phyloP scores from a whole-genome alignment of 2,888 invertebrate species.

The Perithous albicinctus region DNA sequence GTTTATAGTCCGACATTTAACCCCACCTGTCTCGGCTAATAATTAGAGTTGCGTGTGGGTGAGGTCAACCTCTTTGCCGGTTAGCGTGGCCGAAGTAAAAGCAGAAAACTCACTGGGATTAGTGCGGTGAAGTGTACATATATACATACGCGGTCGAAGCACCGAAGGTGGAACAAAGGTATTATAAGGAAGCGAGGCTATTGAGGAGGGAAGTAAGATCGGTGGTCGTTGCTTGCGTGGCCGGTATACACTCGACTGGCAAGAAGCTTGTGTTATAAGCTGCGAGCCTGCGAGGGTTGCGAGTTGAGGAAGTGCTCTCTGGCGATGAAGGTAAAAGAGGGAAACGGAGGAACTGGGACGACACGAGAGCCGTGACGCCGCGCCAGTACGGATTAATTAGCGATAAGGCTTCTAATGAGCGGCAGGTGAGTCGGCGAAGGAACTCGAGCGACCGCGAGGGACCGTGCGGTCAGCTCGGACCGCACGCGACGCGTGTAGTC shows the following conservation, averaged over 20 bases:
- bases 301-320: constrained; percentile 66
- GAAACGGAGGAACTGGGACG: constrained; percentile 77
- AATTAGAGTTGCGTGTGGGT: constrained; percentile 57
- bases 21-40: constrained; percentile 38
- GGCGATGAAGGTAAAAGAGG: constrained; percentile 63
- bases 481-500: constrained; percentile 65
- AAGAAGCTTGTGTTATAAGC: constrained; percentile 34
- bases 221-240: constrained; percentile 62
- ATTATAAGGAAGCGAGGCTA: constrained; percentile 44
- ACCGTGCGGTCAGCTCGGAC: constrained; percentile 57
- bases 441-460: constrained; percentile 71
- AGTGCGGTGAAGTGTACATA: constrained; percentile 1
- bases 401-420: constrained; percentile 85
- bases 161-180: constrained; percentile 63
- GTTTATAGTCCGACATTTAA: constrained; percentile 43
- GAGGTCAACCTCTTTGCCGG: constrained; percentile 43
- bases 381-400: constrained; percentile 84
- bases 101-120: constrained; percentile 50
- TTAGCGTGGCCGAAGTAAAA: constrained; percentile 1
- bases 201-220: constrained; percentile 42
- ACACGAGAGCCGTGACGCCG: constrained; percentile 83
- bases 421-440: constrained; percentile 82
- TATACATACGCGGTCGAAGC: constrained; percentile 8
- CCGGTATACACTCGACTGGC: constrained; percentile 53
- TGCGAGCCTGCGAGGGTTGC: constrained; percentile 55